These are phyloP conservation scores for Potamarius usumacintae DNA, from an alignment of 2,113 vertebrate genomes.

Conservation along the genomic window DNA sequence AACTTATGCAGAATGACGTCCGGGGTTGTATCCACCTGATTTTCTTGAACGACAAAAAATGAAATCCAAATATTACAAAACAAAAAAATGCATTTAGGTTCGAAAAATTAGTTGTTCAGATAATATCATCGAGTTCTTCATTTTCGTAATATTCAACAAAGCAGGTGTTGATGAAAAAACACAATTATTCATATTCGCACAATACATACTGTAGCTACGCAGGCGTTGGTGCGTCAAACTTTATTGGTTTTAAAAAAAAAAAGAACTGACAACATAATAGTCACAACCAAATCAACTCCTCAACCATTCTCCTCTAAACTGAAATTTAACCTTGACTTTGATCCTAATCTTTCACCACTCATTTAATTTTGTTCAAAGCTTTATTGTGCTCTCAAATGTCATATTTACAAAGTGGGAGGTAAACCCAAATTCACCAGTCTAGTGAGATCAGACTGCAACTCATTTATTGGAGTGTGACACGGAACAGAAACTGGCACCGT, in stretches of 20 bases:
- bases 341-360: background rate
- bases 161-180: background rate
- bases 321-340: background rate
- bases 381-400: constrained; percentile 1
- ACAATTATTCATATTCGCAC: background rate
- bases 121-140: background rate
- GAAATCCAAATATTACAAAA: background rate
- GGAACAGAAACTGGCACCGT: background rate
- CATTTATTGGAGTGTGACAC: background rate
- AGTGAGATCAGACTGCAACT: background rate
- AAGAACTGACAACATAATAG: background rate
- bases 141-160: background rate
- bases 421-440: background rate
- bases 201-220: too few species aligned
- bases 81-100: background rate
- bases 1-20: background rate
- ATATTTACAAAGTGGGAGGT: background rate
- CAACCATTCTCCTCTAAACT: background rate
- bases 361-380: background rate
- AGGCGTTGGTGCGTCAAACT: background rate
- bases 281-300: background rate
- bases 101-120: background rate
- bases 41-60: background rate
- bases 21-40: background rate
- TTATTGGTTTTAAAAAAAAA: background rate